Base-by-base conservation (phyloP, 2,888 invertebrate genomes). In the Nomada lathburiana region DNA sequence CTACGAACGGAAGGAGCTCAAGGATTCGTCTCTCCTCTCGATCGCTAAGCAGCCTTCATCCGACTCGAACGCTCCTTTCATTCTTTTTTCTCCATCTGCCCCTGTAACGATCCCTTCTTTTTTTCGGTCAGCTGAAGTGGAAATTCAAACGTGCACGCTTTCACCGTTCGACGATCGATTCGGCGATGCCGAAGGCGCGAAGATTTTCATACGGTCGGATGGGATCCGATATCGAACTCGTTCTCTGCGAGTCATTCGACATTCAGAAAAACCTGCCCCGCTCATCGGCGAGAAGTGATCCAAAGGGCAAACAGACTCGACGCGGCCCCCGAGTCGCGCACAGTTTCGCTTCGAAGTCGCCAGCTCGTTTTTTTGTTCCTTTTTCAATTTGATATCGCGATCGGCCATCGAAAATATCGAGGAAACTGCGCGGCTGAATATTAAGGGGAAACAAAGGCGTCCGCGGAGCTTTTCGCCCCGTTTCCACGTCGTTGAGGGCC, bases 401-500 rank as follows among this genome's bases (percentile, higher is more conserved):
- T 81, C 70, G 81, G 57, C 71, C 69, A 55, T 71, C 74, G 72
- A 62, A 50, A 53, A 36, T 53, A 63, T 55, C 68, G 50, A 18
- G 80, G 18, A 64, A 44, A 55, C 16, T n/a, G 55, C 16, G 2
- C 52, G 57, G 42, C 29, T n/a, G 20, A 52, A 60, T 62, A 83
- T 67, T 74, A 77, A 83, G 71, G 67, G 52, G 50, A 82, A 71
- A 81, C 83, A 82, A 77, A 78, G 65, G 81, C 57, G 26, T 42
- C 29, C 57, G 52, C 52, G 52, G 60, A 69, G 73, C 60, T 83
- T 72, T 78, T 79, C 53, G 83, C 44, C 59, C 68, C 78, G 77
- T 82, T 82, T 80, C 69, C 81, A 69, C 82, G 50, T 76, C 80
- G 73, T 76, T 44, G 73, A 55, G 47, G 72, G 18, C 60, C 53